A percentile compares a stretch with the other conserved stretches of the same genome.
Evolutionary conservation across 2,113 vertebrate species (phyloP).

Genomic region (Pachycephala philippinensis): DNA sequence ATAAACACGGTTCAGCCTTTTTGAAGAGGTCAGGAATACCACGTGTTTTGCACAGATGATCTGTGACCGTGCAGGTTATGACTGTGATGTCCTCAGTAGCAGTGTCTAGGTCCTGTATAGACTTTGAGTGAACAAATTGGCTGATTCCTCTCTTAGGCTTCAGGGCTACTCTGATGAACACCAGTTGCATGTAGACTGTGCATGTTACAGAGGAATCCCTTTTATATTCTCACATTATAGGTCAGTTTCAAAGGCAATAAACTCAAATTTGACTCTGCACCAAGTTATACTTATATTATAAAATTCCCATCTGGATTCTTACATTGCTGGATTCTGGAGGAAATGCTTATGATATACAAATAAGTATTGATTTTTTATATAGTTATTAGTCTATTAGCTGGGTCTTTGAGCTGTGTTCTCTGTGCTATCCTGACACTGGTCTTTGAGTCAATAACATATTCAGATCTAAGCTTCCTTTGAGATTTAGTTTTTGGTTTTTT

Average conservation of each 20-base stretch:
- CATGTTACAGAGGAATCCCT: background rate
- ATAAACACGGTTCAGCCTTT: background rate
- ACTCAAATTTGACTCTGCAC: background rate
- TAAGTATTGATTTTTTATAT: background rate
- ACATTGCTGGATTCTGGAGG: background rate
- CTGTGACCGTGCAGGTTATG: background rate
- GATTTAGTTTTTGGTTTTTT: background rate
- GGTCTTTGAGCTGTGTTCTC: background rate
- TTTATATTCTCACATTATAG: background rate
- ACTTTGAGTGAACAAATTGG: background rate
- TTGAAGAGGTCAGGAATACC: background rate
- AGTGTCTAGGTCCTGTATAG: background rate
- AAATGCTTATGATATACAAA: background rate
- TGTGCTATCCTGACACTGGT: background rate
- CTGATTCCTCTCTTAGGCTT: background rate
- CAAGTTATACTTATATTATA: background rate
- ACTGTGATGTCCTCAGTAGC: background rate
- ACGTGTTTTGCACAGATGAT: background rate
- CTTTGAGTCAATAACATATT: background rate
- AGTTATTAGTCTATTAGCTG: background rate
- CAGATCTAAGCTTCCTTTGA: background rate
- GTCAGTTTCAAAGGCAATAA: background rate
- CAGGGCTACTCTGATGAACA: background rate
- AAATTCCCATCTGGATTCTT: background rate
- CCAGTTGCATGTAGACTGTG: background rate